Evolutionary conservation across 2,888 invertebrate genomes (phyloP).

Genomic region (Parnassius orleans): DNA sequence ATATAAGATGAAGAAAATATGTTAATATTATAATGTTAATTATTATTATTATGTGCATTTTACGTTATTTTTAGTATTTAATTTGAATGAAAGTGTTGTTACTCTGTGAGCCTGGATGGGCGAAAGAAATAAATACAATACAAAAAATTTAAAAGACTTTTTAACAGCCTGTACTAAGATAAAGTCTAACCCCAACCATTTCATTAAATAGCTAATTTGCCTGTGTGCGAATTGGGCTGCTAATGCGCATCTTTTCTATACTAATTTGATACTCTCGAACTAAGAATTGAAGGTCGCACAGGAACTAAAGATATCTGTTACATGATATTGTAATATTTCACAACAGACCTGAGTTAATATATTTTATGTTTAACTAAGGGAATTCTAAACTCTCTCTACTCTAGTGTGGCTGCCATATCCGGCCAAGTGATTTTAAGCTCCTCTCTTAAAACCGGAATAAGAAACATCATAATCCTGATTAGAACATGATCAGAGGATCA

Average conservation of each 20-base stretch:
- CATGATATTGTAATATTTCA: not conserved
- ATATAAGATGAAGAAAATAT: too few species aligned
- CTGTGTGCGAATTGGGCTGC: constrained; percentile 59
- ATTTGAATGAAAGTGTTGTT: too few species aligned
- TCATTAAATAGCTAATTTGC: constrained; percentile 66
- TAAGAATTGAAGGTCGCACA: constrained; percentile 51
- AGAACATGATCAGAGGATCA: too few species aligned
- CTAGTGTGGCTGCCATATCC: too few species aligned
- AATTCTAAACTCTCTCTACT: too few species aligned
- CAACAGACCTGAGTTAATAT: not conserved
- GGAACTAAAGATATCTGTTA: constrained; percentile 21
- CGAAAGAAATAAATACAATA: not conserved
- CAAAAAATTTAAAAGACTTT: constrained; percentile 6
- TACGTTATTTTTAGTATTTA: too few species aligned
- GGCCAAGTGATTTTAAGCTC: too few species aligned
- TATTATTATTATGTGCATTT: too few species aligned
- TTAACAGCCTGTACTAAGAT: constrained; percentile 28
- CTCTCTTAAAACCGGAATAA: too few species aligned
- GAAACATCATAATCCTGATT: too few species aligned
- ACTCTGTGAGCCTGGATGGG: too few species aligned
- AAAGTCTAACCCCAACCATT: constrained; percentile 43
- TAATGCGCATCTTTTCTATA: constrained; percentile 58
- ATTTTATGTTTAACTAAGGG: not conserved
- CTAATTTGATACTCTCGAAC: constrained; percentile 72
- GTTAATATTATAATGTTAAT: too few species aligned